Base-by-base conservation (phyloP, 2,888 invertebrate species). In the Drosophila anomelani region DNA sequence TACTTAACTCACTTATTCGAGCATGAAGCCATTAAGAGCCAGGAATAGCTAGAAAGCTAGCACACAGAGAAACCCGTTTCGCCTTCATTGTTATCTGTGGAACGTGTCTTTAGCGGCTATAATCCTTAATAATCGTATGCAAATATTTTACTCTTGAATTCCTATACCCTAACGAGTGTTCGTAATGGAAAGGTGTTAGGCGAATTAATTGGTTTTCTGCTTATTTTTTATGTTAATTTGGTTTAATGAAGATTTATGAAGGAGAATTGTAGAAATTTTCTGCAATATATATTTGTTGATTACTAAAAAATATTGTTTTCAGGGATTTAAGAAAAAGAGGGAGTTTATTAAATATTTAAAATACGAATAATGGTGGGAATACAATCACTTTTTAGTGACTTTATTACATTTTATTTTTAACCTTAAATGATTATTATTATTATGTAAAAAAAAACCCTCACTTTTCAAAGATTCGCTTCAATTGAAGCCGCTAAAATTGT, bases 1-100 rank as follows among this genome's bases (percentile, higher is more conserved):
- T 81, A 72, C 79, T 79, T 76, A 78, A 87, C 75, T 76, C 76
- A 75, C 67, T 73, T 85, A 76, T 79, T 85, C 72, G 59, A 76
- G 53, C 61, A 55, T 60, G 43, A 32, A 56, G 36, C 68, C 43
- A 55, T 57, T 51, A 69, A 47, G 51, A 66, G n/a, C 44, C 23
- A 32, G 17, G 39, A 49, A 49, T 36, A 23, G 51, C 51, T 23
- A 36, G 23, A 53, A 36, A 53, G 51, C 51, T 53, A 15, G 68
- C 74, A 75, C n/a, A 10, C 26, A n/a, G 46, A 47, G 46, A 29
- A 79, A 87, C 75, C 70, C 60, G 75, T 80, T 82, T 76, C 63
- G 74, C 59, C 64, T 57, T 56, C 75, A 71, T 61, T 71, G 47
- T 80, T 80, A 68, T 88, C 77, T 70, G n/a, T 38, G 63, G 17